These are phyloP conservation scores for Meloe dianella DNA, from an alignment of 2,888 invertebrate species.

Conservation along the genomic window DNA sequence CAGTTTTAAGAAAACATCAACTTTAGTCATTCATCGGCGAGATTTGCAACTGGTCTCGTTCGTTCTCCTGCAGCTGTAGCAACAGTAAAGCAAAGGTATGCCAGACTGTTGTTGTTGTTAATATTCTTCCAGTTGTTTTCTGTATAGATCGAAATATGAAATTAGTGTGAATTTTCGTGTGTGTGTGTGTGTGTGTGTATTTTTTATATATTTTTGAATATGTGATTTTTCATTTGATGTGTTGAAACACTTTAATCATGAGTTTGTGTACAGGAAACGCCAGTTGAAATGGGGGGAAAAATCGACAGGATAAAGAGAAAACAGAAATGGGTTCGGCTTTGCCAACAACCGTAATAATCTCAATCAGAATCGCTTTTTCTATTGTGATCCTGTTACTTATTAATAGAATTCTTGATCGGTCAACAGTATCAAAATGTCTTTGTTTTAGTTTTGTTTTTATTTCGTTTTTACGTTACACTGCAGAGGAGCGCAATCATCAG, in stretches of 20 bases:
- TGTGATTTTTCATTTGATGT: not conserved
- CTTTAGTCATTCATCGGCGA: slow-evolving; percentile 8
- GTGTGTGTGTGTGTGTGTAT: no score
- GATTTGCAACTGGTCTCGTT: slow-evolving; percentile 9
- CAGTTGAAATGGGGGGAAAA: not conserved
- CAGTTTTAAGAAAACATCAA: slow-evolving; percentile 4
- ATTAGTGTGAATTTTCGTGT: no score
- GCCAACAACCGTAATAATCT: slow-evolving; percentile 5
- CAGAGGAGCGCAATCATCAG: not conserved
- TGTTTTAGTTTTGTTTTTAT: not conserved
- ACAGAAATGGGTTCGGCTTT: not conserved
- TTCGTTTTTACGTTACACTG: not conserved
- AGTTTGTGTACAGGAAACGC: not conserved
- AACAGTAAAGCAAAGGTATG: slow-evolving; percentile 10
- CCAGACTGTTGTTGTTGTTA: not conserved
- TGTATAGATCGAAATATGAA: no score
- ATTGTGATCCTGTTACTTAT: not conserved
- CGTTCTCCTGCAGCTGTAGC: not conserved
- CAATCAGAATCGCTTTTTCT: not conserved
- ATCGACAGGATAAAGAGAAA: not conserved
- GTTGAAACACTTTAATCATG: no score
- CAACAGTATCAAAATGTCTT: not conserved
- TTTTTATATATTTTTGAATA: no score
- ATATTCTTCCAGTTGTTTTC: not conserved
- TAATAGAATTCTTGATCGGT: slow-evolving; percentile 11